Evolutionary conservation across 1,140 invertebrate species (phyloP).

Genomic region (Arctopsyche grandis): DNA sequence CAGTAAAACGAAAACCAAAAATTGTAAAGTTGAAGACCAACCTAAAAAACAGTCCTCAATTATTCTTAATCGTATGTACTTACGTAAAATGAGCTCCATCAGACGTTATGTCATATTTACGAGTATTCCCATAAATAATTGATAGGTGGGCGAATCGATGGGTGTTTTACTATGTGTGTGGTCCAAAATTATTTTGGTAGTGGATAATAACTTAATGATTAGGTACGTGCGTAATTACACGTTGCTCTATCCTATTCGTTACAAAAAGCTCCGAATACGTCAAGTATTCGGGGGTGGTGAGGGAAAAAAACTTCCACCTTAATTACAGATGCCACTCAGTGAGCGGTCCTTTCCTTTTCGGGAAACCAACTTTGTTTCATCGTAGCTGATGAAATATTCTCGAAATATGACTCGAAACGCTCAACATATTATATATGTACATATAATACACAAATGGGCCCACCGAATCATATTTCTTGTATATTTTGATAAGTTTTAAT

Average conservation of each 20-base stretch:
- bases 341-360: neutral
- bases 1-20: no score
- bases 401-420: neutral
- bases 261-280: neutral
- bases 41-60: no score
- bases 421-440: no score
- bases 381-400: neutral
- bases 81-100: neutral
- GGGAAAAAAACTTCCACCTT: neutral
- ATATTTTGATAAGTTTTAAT: no score
- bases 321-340: slow-evolving; percentile 10
- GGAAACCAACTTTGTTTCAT: neutral
- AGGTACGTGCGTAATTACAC: neutral
- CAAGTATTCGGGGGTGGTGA: neutral
- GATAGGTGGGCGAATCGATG: neutral
- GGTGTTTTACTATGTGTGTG: neutral
- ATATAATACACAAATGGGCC: no score
- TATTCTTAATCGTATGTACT: neutral
- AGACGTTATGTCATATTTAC: neutral
- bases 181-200: neutral
- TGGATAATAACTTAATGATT: slow-evolving; percentile 1
- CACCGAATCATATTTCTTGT: no score
- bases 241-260: neutral
- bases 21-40: no score
- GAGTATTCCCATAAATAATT: no score